These are phyloP conservation scores for Anagrus nilaparvatae DNA, from an alignment of 1,140 invertebrate species.

Conservation along the genomic window DNA sequence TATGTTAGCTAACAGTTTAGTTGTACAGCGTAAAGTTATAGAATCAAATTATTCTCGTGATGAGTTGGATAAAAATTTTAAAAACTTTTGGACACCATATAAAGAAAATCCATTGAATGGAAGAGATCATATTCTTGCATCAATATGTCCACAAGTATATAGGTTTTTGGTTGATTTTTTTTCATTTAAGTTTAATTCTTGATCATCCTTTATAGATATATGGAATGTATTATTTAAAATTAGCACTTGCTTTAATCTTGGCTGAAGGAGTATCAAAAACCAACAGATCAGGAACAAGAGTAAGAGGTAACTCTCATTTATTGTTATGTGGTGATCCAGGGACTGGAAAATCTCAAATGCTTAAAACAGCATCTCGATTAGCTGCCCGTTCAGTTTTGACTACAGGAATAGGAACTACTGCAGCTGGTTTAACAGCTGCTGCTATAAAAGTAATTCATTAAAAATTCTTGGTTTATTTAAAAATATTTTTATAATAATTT, in stretches of 20 bases:
- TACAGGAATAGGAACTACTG: conserved; percentile 75
- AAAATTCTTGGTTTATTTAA: conserved; percentile 28
- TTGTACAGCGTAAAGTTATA: conserved; percentile 28
- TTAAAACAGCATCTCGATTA: conserved; percentile 67
- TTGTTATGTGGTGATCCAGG: conserved; percentile 86
- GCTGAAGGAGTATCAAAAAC: conserved; percentile 57
- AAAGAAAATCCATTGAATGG: conserved; percentile 52
- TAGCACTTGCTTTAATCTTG: conserved; percentile 65
- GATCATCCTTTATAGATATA: conserved; percentile 67
- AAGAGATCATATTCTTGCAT: conserved; percentile 69
- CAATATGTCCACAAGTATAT: conserved; percentile 71
- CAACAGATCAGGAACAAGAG: conserved; percentile 43
- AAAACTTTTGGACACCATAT: conserved; percentile 64
- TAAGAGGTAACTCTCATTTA: conserved; percentile 74
- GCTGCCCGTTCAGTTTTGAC: conserved; percentile 72
- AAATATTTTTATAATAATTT: conserved; percentile 31
- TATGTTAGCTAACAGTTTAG: conserved; percentile 34
- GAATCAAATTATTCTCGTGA: conserved; percentile 28
- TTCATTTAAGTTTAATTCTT: conserved; percentile 2
- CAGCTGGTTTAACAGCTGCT: conserved; percentile 80
- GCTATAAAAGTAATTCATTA: conserved; percentile 59
- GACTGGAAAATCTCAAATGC: conserved; percentile 80
- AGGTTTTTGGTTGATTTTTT: conserved; percentile 6
- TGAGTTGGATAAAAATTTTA: conserved; percentile 63
- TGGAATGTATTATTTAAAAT: conserved; percentile 78